Percentiles rank a stretch among this genome's conserved stretches.
Conservation (phyloP, 2,113 vertebrate species). For the Chamaea fasciata region DNA sequence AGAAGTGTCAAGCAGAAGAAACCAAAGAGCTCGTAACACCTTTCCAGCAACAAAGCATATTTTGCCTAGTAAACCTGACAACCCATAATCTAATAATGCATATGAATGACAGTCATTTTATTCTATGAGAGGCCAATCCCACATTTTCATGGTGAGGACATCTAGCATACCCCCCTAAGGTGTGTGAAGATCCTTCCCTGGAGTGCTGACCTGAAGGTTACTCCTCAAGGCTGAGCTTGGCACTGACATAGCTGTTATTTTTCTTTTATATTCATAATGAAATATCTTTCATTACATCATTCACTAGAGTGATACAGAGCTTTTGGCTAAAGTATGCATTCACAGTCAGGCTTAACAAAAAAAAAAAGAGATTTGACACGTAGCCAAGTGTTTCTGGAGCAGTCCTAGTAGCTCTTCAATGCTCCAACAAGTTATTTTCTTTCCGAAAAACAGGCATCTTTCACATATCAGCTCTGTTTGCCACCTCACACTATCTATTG, state of each 20-base stretch:
- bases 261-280: neutral
- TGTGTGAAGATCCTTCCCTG: neutral
- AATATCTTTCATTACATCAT: neutral
- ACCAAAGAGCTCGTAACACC: neutral
- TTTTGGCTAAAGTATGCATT: neutral
- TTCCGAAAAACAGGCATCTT: neutral
- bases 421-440: neutral
- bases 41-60: neutral
- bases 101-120: neutral
- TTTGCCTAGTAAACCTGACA: neutral
- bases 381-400: neutral
- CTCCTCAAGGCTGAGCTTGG: neutral
- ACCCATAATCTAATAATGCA: neutral
- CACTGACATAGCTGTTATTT: neutral
- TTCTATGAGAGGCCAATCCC: neutral
- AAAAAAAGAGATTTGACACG: neutral
- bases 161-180: neutral
- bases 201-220: neutral
- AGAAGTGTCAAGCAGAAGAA: neutral
- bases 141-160: neutral
- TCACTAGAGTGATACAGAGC: neutral
- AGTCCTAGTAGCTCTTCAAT: neutral
- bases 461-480: neutral
- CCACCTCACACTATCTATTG: neutral
- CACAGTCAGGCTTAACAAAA: neutral